phyloP scores from a whole-genome alignment of 2,113 vertebrate species.

The Hucho hucho region DNA sequence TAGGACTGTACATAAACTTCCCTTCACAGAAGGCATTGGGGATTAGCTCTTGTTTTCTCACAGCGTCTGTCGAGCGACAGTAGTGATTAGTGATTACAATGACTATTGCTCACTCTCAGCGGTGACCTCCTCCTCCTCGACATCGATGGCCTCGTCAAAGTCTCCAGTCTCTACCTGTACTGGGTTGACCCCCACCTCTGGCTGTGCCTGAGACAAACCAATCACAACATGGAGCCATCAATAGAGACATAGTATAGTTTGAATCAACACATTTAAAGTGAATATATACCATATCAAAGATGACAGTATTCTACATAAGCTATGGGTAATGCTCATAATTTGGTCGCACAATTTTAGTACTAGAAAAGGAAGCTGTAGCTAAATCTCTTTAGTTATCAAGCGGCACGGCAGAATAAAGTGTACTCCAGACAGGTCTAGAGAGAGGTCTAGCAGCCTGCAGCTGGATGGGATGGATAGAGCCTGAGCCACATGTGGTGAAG shows the following conservation, averaged over 20 bases:
- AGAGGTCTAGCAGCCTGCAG: constrained; percentile 33
- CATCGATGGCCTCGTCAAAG: constrained; percentile 87
- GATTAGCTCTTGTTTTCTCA: no score
- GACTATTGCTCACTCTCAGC: constrained; percentile 82
- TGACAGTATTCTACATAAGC: no score
- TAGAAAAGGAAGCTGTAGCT: background rate
- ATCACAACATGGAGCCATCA: background rate
- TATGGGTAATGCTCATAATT: no score
- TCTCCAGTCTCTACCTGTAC: constrained; percentile 96
- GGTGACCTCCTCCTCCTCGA: constrained; percentile 80
- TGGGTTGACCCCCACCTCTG: constrained; percentile 85
- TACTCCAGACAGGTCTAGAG: background rate
- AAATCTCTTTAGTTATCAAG: no score
- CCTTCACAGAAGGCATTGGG: no score
- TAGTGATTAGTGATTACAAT: no score
- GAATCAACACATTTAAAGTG: background rate
- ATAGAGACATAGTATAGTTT: background rate
- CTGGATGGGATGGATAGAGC: no score
- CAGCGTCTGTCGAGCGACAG: no score
- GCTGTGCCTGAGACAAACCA: constrained; percentile 58
- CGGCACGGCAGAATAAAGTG: background rate
- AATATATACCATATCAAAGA: background rate
- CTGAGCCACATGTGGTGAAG: constrained; percentile 49
- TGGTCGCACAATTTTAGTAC: background rate
- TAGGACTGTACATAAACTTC: no score